phyloP scores from a whole-genome alignment of 2,113 vertebrate genomes.

The Vidua macroura region DNA sequence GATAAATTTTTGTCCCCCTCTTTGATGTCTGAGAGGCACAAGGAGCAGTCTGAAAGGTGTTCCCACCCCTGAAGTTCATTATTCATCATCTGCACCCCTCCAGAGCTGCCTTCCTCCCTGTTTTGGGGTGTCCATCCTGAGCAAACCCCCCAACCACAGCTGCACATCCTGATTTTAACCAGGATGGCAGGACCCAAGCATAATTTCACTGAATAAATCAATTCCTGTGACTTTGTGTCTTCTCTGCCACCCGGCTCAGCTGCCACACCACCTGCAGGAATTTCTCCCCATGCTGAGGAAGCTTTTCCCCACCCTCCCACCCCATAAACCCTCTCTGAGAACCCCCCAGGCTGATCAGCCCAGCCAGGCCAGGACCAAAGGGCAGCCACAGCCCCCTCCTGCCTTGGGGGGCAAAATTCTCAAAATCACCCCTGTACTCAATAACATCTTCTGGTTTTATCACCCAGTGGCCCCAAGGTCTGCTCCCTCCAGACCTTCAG shows the following conservation, averaged over 20 bases:
- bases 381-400: not conserved
- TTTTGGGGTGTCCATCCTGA: not conserved
- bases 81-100: not conserved
- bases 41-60: not conserved
- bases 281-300: not conserved
- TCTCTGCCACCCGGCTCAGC: fast-evolving
- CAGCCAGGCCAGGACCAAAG: not conserved
- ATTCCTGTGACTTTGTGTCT: too few relatives aligned
- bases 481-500: not conserved
- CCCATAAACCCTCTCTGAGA: not conserved
- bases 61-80: not conserved
- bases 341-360: not conserved
- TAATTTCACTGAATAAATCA: not conserved
- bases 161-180: not conserved
- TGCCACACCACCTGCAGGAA: not conserved
- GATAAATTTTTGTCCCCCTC: not conserved
- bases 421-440: fast-evolving
- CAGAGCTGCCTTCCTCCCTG: not conserved
- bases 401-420: not conserved
- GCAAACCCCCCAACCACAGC: not conserved
- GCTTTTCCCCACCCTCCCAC: not conserved
- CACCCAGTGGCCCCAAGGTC: not conserved
- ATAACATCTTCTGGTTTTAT: fast-evolving
- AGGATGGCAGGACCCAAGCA: not conserved
- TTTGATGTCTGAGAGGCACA: not conserved